Evolutionary conservation across 2,113 vertebrate genomes (phyloP).

Genomic region (Lepus americanus): DNA sequence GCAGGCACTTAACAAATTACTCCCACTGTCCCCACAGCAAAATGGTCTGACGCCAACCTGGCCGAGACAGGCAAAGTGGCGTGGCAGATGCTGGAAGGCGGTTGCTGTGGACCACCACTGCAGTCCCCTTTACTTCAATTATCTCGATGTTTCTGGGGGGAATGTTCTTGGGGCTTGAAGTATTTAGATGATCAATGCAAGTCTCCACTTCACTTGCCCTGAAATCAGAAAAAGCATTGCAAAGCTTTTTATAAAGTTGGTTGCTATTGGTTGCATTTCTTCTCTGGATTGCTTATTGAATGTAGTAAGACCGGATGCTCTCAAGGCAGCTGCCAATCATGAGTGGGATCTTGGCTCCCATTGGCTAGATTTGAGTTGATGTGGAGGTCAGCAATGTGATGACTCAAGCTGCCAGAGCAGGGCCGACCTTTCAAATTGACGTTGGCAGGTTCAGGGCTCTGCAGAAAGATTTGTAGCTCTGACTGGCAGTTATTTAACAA

Average conservation of each 20-base stretch:
- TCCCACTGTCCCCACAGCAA: background rate
- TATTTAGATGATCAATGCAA: constrained; percentile 74
- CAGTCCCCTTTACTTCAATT: constrained; percentile 9
- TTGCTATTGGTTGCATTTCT: constrained; percentile 41
- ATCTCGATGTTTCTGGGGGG: constrained; percentile 60
- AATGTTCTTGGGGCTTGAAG: constrained; percentile 65
- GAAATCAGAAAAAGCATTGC: constrained; percentile 38
- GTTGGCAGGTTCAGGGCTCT: constrained; percentile 52
- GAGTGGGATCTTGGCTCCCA: background rate
- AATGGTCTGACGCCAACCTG: background rate
- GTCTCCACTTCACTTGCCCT: background rate
- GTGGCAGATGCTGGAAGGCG: background rate
- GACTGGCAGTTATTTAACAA: constrained; percentile 50
- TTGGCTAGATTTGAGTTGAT: constrained; percentile 15
- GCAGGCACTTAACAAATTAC: background rate
- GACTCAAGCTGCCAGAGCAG: background rate
- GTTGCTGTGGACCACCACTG: background rate
- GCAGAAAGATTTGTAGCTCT: background rate
- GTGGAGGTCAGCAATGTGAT: background rate
- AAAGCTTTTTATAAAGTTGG: background rate
- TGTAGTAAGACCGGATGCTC: constrained; percentile 23
- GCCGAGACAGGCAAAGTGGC: background rate
- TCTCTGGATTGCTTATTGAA: constrained; percentile 41
- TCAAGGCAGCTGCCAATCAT: constrained; percentile 61
- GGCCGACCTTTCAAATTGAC: constrained; percentile 13